phyloP scores from a whole-genome alignment of 2,113 vertebrate genomes.

The Channa maculata region DNA sequence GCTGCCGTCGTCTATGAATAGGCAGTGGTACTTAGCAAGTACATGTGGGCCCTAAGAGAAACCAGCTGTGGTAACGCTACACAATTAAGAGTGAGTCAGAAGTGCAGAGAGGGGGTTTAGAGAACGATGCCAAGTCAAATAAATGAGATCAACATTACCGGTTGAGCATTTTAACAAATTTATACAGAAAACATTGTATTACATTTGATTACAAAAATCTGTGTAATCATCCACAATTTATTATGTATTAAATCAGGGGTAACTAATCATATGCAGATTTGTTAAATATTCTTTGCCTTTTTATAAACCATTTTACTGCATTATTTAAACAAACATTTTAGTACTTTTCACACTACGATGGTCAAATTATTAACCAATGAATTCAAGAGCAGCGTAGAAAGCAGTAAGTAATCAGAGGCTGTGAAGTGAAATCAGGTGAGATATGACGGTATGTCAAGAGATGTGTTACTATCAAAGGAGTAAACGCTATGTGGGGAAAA shows the following conservation, averaged over 20 bases:
- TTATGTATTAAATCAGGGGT: too few relatives aligned
- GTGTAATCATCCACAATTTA: too few relatives aligned
- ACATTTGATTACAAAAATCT: not conserved
- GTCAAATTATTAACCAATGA: not conserved
- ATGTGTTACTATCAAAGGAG: not conserved
- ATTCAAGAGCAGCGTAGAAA: not conserved
- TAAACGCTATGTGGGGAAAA: too few relatives aligned
- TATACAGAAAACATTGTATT: not conserved
- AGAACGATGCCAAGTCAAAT: slow-evolving; percentile 5
- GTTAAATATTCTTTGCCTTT: too few relatives aligned
- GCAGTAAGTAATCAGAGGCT: not conserved
- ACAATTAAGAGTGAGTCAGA: slow-evolving; percentile 1
- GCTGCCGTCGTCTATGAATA: too few relatives aligned
- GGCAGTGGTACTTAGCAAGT: too few relatives aligned
- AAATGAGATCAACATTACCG: not conserved
- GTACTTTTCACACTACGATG: too few relatives aligned
- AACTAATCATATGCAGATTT: too few relatives aligned
- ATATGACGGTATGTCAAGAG: not conserved
- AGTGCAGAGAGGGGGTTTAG: not conserved
- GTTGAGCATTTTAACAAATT: not conserved
- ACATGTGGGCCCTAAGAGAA: too few relatives aligned
- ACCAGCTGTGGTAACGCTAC: too few relatives aligned
- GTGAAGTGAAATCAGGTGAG: not conserved
- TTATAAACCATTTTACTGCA: not conserved
- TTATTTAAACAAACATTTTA: not conserved